Evolutionary conservation across 2,797 vertebrate genomes (phyloP), one percentile per base, ranked within the genome.

Genomic region (Cetoscarus ocellatus): DNA sequence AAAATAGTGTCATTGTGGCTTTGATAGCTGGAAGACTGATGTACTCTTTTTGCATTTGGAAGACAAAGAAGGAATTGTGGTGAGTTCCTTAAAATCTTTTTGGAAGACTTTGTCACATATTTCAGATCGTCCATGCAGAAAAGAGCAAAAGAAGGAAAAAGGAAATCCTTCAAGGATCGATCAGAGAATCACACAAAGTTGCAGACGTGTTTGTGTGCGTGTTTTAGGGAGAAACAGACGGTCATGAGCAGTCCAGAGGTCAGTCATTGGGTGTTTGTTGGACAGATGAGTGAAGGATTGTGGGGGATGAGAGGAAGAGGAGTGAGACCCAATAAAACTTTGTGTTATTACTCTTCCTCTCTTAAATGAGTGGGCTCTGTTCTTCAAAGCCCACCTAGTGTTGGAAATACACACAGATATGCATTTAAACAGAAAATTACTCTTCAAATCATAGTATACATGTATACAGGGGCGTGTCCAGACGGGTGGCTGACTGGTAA

Each of bases 1-100:
- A 94, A 95, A 95, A 95, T 92, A 94, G 87, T 93, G 89, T 94
- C 88, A 89, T 92, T 89, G 90, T 93, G 91, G 92, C 91, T 93
- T 92, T 93, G 84, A 86, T 74, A 91, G 87, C 85, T 93, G 94
- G 93, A 95, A 95, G 94, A 95, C 94, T 88, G 75, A 90, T 92
- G 90, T 83, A 87, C 84, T 90, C 79, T 88, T 89, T 92, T 90
- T 87, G 86, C 83, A 86, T 92, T 92, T 93, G 91, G 92, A 94
- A 94, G 92, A 93, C 92, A 48, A 52, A 75, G 88, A 68, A 85
- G 61, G 43, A 82, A 83, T 71, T 48, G 73, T 66, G 78, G 77
- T 65, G 78, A 64, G 86, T 81, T 87, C 82, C 85, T 88, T 81
- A 82, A 90, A 86, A 85, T 85, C 61, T 77, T 85, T 90, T 86